Conservation (phyloP, 2,797 vertebrate genomes). For the Pitangus sulphuratus region DNA sequence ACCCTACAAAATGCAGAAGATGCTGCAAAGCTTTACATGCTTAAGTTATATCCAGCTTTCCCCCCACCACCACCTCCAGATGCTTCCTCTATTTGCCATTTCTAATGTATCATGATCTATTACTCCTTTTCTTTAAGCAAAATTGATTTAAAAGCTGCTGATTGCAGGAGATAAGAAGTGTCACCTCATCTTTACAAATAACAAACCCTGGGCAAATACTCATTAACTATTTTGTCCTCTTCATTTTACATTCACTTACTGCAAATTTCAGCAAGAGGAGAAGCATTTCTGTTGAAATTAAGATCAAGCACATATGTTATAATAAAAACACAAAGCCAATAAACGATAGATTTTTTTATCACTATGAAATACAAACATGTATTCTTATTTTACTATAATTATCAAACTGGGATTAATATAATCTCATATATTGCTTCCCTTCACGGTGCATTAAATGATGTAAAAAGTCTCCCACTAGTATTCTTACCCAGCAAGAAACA, state of each 20-base stretch:
- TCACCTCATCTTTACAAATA: slow-evolving; percentile 16
- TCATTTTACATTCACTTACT: neutral
- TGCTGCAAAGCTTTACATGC: slow-evolving; percentile 14
- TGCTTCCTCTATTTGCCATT: neutral
- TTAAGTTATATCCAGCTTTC: neutral
- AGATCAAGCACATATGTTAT: neutral
- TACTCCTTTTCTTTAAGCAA: neutral
- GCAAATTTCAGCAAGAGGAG: neutral
- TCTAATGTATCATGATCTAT: neutral
- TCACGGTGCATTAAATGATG: slow-evolving; percentile 68
- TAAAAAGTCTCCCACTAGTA: slow-evolving; percentile 65
- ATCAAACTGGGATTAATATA: slow-evolving; percentile 75
- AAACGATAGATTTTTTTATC: slow-evolving; percentile 26
- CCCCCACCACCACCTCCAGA: fast-evolving
- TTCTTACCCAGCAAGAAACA: slow-evolving; percentile 71
- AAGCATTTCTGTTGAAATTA: neutral
- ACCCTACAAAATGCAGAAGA: slow-evolving; percentile 44
- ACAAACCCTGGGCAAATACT: neutral
- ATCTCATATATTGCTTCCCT: slow-evolving; percentile 65
- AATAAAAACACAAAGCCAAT: slow-evolving; percentile 16
- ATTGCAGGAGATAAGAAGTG: neutral
- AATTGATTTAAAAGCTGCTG: slow-evolving; percentile 4
- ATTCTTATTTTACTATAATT: slow-evolving; percentile 64
- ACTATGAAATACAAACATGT: slow-evolving; percentile 56
- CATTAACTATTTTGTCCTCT: neutral